A percentile compares a stretch with the other conserved stretches of the same genome.
Evolutionary conservation across 1,140 invertebrate genomes (phyloP).

Genomic region (Phymastichus coffea): DNA sequence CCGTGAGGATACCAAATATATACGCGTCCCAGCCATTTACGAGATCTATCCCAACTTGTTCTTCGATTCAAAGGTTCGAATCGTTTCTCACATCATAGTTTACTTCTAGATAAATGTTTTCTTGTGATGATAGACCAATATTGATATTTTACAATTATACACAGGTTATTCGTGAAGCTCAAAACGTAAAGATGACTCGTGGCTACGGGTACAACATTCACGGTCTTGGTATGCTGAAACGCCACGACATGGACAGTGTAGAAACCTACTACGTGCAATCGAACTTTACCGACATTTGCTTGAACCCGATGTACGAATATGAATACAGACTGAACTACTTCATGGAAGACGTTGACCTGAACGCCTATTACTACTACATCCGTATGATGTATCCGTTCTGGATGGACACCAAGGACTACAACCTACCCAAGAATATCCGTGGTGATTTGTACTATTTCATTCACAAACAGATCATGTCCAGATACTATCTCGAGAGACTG

Average conservation of each 20-base stretch:
- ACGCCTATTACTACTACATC: constrained; percentile 71
- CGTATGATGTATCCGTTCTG: constrained; percentile 68
- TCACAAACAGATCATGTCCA: constrained; percentile 63
- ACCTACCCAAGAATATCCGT: constrained; percentile 59
- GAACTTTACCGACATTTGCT: constrained; percentile 45
- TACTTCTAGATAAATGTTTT: no score
- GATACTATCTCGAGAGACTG: constrained; percentile 68
- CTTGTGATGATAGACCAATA: no score
- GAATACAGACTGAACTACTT: constrained; percentile 71
- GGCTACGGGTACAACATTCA: not conserved
- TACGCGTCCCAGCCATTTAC: constrained; percentile 65
- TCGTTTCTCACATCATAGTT: no score
- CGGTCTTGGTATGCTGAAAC: not conserved
- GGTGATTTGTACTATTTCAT: constrained; percentile 63
- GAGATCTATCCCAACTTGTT: constrained; percentile 67
- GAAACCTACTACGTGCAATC: constrained; percentile 46
- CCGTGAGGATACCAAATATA: constrained; percentile 60
- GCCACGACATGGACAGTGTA: constrained; percentile 21
- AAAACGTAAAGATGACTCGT: constrained; percentile 11
- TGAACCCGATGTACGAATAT: constrained; percentile 34
- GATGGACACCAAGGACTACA: constrained; percentile 58
- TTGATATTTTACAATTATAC: no score
- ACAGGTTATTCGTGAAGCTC: constrained; percentile 17
- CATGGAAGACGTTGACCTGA: constrained; percentile 70
- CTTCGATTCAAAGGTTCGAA: constrained; percentile 61